Percentiles rank a stretch among this genome's conserved stretches.
These are phyloP conservation scores for Coregonus ussuriensis DNA, from an alignment of 2,797 vertebrate species.

Conservation along the genomic window DNA sequence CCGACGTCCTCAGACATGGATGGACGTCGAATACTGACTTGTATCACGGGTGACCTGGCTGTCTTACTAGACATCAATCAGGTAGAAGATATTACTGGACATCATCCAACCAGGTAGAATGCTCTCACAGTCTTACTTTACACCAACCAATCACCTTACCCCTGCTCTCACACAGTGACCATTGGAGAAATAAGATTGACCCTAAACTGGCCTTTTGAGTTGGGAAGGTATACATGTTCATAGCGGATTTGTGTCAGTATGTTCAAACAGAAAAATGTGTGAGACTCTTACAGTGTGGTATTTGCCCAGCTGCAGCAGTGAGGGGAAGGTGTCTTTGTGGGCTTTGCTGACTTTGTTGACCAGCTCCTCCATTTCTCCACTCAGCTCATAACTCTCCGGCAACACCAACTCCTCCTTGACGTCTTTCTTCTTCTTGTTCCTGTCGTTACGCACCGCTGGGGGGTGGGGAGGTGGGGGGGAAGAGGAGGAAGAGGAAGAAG, in stretches of 20 bases:
- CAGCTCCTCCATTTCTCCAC: slow-evolving; percentile 89
- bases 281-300: slow-evolving; percentile 86
- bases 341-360: slow-evolving; percentile 95
- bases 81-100: no score
- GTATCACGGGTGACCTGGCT: no score
- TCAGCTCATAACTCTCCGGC: slow-evolving; percentile 89
- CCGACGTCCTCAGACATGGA: no score
- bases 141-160: slow-evolving; percentile 72
- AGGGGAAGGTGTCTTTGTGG: slow-evolving; percentile 93
- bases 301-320: slow-evolving; percentile 91
- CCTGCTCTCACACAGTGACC: slow-evolving; percentile 47
- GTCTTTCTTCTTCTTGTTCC: slow-evolving; percentile 95
- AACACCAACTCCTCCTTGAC: slow-evolving; percentile 87
- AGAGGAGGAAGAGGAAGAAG: slow-evolving; percentile 11
- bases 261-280: neutral
- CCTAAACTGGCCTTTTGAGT: neutral
- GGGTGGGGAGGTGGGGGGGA: slow-evolving; percentile 11
- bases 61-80: no score
- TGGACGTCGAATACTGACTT: no score
- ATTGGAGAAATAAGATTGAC: neutral
- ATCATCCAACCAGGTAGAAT: no score
- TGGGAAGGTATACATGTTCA: slow-evolving; percentile 53
- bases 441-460: slow-evolving; percentile 89
- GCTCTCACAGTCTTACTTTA: no score
- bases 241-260: slow-evolving; percentile 78